Evolutionary conservation across 2,888 invertebrate genomes (phyloP).

Genomic region (Minunthozetes semirufus): DNA sequence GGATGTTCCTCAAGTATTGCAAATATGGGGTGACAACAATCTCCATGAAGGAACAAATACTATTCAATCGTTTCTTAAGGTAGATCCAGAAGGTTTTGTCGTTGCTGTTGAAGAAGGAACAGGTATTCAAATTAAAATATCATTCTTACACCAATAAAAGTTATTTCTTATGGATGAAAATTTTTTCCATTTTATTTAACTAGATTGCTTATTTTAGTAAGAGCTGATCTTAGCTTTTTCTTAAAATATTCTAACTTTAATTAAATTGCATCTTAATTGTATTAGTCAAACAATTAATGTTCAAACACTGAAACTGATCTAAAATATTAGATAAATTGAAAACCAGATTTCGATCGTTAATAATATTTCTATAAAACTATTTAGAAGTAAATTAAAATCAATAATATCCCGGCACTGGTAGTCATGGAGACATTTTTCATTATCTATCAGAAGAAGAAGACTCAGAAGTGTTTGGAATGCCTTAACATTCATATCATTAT

Average conservation of each 20-base stretch:
- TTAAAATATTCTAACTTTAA: too few species aligned
- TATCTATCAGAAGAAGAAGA: neutral
- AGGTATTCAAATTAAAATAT: neutral
- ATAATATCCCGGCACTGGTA: neutral
- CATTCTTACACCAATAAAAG: neutral
- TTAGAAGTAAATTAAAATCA: neutral
- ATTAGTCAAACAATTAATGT: too few species aligned
- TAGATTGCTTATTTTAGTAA: too few species aligned
- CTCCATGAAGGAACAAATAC: slow-evolving; percentile 41
- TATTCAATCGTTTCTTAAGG: slow-evolving; percentile 39
- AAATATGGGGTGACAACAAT: slow-evolving; percentile 41
- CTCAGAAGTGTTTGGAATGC: neutral
- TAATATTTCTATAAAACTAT: neutral
- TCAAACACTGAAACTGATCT: too few species aligned
- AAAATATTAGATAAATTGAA: too few species aligned
- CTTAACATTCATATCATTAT: neutral
- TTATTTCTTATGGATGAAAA: neutral
- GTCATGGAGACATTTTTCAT: neutral
- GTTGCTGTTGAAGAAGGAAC: slow-evolving; percentile 40
- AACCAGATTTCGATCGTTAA: too few species aligned
- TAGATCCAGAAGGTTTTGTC: slow-evolving; percentile 42
- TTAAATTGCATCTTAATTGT: too few species aligned
- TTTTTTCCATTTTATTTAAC: neutral
- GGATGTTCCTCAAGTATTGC: slow-evolving; percentile 40
- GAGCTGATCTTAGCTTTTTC: too few species aligned